Conservation (phyloP, 2,888 invertebrate species). For the Drosophila prolongata region DNA sequence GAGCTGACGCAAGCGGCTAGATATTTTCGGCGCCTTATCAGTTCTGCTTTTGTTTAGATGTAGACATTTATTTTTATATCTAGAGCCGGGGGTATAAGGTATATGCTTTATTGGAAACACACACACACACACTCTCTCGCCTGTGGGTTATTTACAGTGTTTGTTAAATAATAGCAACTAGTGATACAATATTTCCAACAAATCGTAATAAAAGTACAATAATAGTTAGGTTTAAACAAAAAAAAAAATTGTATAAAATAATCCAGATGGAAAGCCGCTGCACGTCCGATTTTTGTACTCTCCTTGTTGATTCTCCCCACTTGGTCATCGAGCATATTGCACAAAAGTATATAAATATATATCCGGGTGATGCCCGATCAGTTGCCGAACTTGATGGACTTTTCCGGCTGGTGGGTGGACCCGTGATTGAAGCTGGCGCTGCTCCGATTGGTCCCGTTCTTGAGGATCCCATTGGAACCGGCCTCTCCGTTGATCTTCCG, state of each 20-base stretch:
- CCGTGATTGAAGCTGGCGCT: conserved; percentile 62
- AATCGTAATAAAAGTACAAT: conserved; percentile 33
- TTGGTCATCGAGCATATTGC: conserved; percentile 34
- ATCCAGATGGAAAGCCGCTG: conserved; percentile 23
- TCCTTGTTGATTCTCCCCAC: conserved; percentile 7
- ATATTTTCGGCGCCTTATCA: conserved; percentile 64
- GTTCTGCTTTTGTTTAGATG: conserved; percentile 24
- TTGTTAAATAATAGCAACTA: conserved; percentile 61
- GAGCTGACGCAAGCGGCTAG: conserved; percentile 68
- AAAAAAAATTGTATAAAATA: conserved; percentile 40
- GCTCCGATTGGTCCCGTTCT: conserved; percentile 81
- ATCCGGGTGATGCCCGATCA: conserved; percentile 26
- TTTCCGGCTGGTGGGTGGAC: conserved; percentile 67
- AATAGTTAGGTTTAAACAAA: conserved; percentile 16
- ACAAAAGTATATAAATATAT: conserved; percentile 10
- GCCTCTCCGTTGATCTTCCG: conserved; percentile 48
- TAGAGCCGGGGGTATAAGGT: conserved; percentile 12
- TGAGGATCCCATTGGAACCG: conserved; percentile 85
- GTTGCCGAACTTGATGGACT: conserved; percentile 83
- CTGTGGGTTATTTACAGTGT: conserved; percentile 43
- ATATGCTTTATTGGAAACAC: conserved; percentile 26
- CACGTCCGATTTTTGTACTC: conserved; percentile 42
- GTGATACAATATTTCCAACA: conserved; percentile 50
- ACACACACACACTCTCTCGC: conserved; percentile 12
- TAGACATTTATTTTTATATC: conserved; percentile 18